Conservation (phyloP, 2,888 invertebrate genomes). For the Priocnemis perturbator region DNA sequence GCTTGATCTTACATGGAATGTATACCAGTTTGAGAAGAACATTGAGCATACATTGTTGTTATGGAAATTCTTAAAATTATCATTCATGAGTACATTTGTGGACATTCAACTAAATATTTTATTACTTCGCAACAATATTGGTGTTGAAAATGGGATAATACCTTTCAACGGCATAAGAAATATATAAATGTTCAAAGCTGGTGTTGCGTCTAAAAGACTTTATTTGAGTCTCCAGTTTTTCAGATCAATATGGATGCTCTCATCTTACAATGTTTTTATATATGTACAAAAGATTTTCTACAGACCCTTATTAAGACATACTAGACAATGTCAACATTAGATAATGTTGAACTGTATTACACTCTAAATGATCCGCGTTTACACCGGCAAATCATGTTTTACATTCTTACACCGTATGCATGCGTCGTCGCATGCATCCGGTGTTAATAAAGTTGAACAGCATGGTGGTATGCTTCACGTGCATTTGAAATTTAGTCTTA, state of each 20-base stretch:
- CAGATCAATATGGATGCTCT: conserved; percentile 27
- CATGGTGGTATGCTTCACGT: conserved; percentile 31
- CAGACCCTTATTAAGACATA: conserved; percentile 36
- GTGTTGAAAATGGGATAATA: conserved; percentile 49
- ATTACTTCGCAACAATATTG: conserved; percentile 54
- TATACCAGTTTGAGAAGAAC: conserved; percentile 53
- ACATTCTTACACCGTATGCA: conserved; percentile 25
- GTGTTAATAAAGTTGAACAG: conserved; percentile 31
- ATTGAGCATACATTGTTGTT: conserved; percentile 64
- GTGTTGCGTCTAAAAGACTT: conserved; percentile 57
- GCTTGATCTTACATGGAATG: conserved; percentile 43
- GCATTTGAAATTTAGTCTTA: conserved; percentile 45
- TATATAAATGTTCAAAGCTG: conserved; percentile 57
- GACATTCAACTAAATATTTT: conserved; percentile 55
- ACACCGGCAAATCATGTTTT: conserved; percentile 29
- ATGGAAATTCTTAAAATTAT: conserved; percentile 56
- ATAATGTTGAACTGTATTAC: conserved; percentile 42
- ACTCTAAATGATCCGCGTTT: conserved; percentile 35
- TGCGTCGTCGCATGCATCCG: conserved; percentile 24
- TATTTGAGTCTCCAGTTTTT: conserved; percentile 54
- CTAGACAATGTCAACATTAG: conserved; percentile 33
- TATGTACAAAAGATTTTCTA: conserved; percentile 56
- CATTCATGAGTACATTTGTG: conserved; percentile 56
- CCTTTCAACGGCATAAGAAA: conserved; percentile 58
- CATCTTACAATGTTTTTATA: conserved; percentile 56